These are phyloP conservation scores for Babyrousa celebensis DNA, from an alignment of 2,797 vertebrate genomes.

Conservation along the genomic window DNA sequence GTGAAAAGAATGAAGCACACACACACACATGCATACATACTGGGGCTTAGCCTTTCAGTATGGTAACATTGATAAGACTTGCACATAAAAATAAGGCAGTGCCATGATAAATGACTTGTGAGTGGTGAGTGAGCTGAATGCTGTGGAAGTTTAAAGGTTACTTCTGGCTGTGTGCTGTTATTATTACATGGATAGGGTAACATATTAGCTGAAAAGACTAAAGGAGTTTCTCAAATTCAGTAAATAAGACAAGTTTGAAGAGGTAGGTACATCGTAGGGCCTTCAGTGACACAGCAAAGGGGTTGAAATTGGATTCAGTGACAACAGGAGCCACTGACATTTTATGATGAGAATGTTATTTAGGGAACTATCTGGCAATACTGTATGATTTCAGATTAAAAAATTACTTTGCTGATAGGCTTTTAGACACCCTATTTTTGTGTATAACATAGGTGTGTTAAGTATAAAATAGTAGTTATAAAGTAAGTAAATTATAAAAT, in stretches of 20 bases:
- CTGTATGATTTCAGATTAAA: slow-evolving; percentile 42
- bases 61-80: neutral
- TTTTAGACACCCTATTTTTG: neutral
- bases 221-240: neutral
- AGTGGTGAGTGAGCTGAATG: slow-evolving; percentile 13
- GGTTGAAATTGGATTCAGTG: neutral
- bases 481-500: slow-evolving; percentile 34
- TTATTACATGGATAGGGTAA: neutral
- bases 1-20: neutral
- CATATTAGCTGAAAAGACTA: neutral
- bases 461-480: neutral
- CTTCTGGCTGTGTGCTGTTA: neutral
- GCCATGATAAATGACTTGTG: neutral
- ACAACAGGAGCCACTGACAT: neutral
- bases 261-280: neutral
- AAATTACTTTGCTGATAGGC: slow-evolving; percentile 4
- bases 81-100: neutral
- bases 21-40: neutral
- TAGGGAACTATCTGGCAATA: neutral
- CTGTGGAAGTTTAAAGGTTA: neutral
- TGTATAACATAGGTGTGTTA: neutral
- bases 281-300: slow-evolving; percentile 1
- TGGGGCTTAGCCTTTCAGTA: neutral
- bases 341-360: neutral
- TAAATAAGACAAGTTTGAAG: slow-evolving; percentile 13